Evolutionary conservation across 2,888 invertebrate species (phyloP), one percentile per base, ranked within the genome.

Genomic region (Eugnorisma glareosa): DNA sequence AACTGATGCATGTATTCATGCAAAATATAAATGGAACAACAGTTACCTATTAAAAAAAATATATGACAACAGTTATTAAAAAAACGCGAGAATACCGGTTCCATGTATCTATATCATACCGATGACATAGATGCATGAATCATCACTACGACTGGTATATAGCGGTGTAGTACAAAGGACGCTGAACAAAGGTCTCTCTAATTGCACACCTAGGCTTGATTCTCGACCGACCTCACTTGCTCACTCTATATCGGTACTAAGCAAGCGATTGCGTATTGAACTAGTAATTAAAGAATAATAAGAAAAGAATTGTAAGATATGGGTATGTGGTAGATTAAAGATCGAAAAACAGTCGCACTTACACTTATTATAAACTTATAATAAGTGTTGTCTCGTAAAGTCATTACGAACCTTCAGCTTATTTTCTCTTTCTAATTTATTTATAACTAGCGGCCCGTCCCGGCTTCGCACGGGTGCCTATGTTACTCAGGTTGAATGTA

Each of bases 181-280:
- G 8, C 8, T 63, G 61, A 35, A 81, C 73, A 81, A 81, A 81
- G 51, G 61, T 24, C 24, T 11, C 73, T 21, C 48, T 81, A 77
- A 77, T 81, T 77, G 74, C 73, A 31, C 37, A 31, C 13, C 35
- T 81, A 81, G 54, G 45, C 43, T 73, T 13, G 28, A 37, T 81
- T 81, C n/a, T 73, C 51, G 51, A 35, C 35, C 35, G 37, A 77
- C 51, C 28, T 73, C 51, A 35, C 59, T 28, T 18, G 35, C 43
- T 37, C 35, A 63, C 37, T 54, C 43, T 37, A 73, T 37, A 73
- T 81, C 13, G 73, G n/a, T 37, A 73, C 31, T 73, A 54, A 45
- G 35, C 81, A 63, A 45, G 61, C 35, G 8, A 72, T 77, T 71
- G 81, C 48, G 59, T 80, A 80, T 77, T 61, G 72, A 81, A 81